Evolutionary conservation across 2,797 vertebrate genomes (phyloP).

Genomic region (Varecia variegata): DNA sequence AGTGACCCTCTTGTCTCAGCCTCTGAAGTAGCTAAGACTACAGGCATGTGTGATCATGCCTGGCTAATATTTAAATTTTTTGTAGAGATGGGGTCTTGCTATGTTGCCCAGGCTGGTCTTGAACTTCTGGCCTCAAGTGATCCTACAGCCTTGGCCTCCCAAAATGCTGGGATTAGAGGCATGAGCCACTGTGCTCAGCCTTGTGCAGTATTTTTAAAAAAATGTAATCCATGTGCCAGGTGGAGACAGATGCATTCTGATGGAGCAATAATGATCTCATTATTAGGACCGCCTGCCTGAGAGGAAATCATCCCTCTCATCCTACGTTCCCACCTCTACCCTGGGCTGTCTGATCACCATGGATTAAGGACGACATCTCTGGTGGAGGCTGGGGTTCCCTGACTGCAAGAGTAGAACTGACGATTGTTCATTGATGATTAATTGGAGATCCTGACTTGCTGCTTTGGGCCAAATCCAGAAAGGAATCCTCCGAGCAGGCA

Average conservation of each 20-base stretch:
- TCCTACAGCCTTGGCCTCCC: neutral
- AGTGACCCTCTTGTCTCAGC: neutral
- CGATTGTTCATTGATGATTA: neutral
- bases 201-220: neutral
- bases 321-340: neutral
- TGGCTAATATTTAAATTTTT: neutral
- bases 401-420: neutral
- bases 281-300: too few species aligned
- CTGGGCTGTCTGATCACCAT: neutral
- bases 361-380: neutral
- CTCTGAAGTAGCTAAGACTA: neutral
- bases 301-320: neutral
- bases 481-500: neutral
- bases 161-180: neutral
- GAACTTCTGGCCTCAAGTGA: neutral
- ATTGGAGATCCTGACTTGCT: neutral
- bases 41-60: neutral
- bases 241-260: neutral
- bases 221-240: neutral
- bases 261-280: neutral
- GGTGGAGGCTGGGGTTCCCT: too few species aligned
- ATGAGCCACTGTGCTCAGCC: neutral
- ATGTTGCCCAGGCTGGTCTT: neutral
- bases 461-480: neutral
- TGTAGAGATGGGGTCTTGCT: neutral